Evolutionary conservation across 2,113 vertebrate genomes (phyloP), one percentile per base, ranked within the genome.

Genomic region (Esox niger): DNA sequence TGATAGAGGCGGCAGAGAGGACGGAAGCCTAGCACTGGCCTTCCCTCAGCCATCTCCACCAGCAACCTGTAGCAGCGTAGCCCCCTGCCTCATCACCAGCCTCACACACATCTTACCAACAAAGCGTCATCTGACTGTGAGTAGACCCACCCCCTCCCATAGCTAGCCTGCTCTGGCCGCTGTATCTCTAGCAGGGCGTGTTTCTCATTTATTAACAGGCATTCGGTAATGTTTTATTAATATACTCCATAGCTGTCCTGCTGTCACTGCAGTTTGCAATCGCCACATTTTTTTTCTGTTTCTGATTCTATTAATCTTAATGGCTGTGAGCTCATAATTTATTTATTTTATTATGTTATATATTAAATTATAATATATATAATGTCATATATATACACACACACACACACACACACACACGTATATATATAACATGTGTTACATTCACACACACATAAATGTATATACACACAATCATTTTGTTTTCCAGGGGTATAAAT

Each of bases 121-220:
- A 92, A 93, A 92, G 90, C 93, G 92, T 95, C 94, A 93, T 94
- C 94, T 95, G 94, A 96, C 93, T 96, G 96, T 98, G 89, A 95
- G 96, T 98, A 94, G 20, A 20, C 82, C 7, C 9, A 26, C 23
- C 15, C 7, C 54, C 7, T 23, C 10, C 6, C 54, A 23, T 26
- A 57, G 25, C 15, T 57, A 57, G 25, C 6, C 9, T 57, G 13
- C 9, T 2, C 25, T 13, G 55, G 55, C n/a, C 23, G 5, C 55
- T 29, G 25, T 57, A 5, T 57, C 25, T 57, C 47, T 52, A 9
- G 17, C 47, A 52, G 47, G n/a, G n/a, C 7, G n/a, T 52, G 47
- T 21, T 52, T 52, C 6, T 2, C 47, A 52, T 52, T 23, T 9
- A 52, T 52, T 52, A 23, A 21, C 47, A 21, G 47, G 2, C 47